A percentile compares a stretch with the other conserved stretches of the same genome.
phyloP scores from a whole-genome alignment of 2,113 vertebrate species.

The Onychostruthus taczanowskii region DNA sequence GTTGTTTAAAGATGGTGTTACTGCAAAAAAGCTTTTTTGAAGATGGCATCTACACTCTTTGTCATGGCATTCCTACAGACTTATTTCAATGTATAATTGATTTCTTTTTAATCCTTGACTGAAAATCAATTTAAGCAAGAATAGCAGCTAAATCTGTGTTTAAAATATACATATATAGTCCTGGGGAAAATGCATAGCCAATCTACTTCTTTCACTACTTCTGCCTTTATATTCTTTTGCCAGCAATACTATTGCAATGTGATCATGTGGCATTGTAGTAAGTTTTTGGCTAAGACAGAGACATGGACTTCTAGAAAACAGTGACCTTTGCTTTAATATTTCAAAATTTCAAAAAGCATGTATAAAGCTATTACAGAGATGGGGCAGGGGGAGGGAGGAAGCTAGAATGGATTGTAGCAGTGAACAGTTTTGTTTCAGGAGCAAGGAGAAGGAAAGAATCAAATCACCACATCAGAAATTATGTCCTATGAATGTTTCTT shows the following conservation, averaged over 20 bases:
- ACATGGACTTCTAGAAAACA: neutral
- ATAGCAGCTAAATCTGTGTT: neutral
- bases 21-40: neutral
- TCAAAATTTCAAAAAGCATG: neutral
- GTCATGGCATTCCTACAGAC: neutral
- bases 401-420: neutral
- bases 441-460: neutral
- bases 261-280: neutral
- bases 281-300: neutral
- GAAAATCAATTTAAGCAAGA: neutral
- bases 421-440: neutral
- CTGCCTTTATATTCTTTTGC: neutral
- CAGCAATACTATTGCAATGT: neutral
- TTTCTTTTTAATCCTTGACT: neutral
- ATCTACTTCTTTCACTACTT: neutral
- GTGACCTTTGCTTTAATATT: neutral
- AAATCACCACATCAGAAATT: neutral
- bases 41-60: neutral
- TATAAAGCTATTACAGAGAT: neutral
- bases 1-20: neutral
- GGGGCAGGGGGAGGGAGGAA: rapidly evolving
- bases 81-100: neutral
- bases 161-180: neutral
- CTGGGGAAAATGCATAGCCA: neutral
- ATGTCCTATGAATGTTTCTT: neutral